Percentiles rank a stretch among this genome's conserved stretches.
Conservation (phyloP, 2,888 invertebrate species). For the Eupithecia subfuscata region DNA sequence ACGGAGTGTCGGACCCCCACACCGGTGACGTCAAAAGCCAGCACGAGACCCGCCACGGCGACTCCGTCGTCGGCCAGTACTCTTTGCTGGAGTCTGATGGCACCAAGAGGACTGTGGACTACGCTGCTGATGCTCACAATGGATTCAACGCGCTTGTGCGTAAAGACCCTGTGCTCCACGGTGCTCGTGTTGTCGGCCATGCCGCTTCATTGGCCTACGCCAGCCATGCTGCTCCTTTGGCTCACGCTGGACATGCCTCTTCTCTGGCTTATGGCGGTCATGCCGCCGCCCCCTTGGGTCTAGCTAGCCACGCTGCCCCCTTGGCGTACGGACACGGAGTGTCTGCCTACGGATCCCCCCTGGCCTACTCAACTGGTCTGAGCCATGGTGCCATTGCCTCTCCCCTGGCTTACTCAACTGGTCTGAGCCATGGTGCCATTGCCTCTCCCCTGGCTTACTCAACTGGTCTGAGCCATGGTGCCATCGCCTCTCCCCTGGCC, state of each 20-base stretch:
- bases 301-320: slow-evolving; percentile 49
- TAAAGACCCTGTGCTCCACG: slow-evolving; percentile 71
- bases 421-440: too few relatives aligned
- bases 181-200: slow-evolving; percentile 61
- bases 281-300: slow-evolving; percentile 47
- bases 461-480: too few relatives aligned
- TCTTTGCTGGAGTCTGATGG: slow-evolving; percentile 85
- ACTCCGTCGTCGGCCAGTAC: slow-evolving; percentile 84
- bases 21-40: slow-evolving; percentile 83
- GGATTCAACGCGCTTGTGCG: slow-evolving; percentile 84
- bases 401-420: slow-evolving; percentile 18
- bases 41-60: slow-evolving; percentile 86
- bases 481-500: too few relatives aligned
- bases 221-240: slow-evolving; percentile 52
- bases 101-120: slow-evolving; percentile 86
- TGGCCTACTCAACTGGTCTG: slow-evolving; percentile 46
- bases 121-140: slow-evolving; percentile 80
- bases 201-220: too few relatives aligned
- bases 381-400: slow-evolving; percentile 51
- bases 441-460: too few relatives aligned
- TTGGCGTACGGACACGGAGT: slow-evolving; percentile 40
- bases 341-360: slow-evolving; percentile 43
- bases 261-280: slow-evolving; percentile 51
- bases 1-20: slow-evolving; percentile 78
- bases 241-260: slow-evolving; percentile 47